phyloP scores from a whole-genome alignment of 1,140 invertebrate genomes.

The Sycophila sp. region DNA sequence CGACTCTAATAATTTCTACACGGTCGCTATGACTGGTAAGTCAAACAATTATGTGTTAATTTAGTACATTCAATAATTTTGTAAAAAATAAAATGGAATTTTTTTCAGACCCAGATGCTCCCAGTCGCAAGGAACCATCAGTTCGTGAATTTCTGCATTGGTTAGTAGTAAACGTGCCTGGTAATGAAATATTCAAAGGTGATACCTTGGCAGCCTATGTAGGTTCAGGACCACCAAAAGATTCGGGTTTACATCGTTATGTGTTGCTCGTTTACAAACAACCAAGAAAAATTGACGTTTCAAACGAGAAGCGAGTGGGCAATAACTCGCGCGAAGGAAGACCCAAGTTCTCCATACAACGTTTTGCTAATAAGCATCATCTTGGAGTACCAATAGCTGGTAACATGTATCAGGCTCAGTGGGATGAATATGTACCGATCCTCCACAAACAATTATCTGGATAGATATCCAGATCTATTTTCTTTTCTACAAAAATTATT shows the following conservation, averaged over 20 bases:
- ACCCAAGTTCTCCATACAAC: neutral
- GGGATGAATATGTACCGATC: conserved; percentile 5
- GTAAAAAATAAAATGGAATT: neutral
- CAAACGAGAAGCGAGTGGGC: neutral
- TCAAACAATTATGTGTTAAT: neutral
- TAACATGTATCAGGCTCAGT: neutral
- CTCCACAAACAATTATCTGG: too few species aligned
- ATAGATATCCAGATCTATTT: too few species aligned
- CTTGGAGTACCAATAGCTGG: neutral
- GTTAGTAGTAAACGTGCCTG: neutral
- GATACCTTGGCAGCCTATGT: neutral
- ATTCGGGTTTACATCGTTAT: neutral
- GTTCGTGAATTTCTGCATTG: neutral
- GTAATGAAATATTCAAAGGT: neutral
- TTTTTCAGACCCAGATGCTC: conserved; percentile 2
- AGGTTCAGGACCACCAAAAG: neutral
- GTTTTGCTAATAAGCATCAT: neutral
- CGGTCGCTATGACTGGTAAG: neutral
- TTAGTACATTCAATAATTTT: neutral
- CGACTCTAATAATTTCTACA: neutral
- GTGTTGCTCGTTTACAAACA: neutral
- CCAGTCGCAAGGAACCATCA: neutral
- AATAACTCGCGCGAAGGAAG: neutral
- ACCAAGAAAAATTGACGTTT: neutral
- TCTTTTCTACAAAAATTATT: too few species aligned